Evolutionary conservation across 2,888 invertebrate genomes (phyloP), one percentile per base, ranked within the genome.

Genomic region (Pachymerium ferrugineum): DNA sequence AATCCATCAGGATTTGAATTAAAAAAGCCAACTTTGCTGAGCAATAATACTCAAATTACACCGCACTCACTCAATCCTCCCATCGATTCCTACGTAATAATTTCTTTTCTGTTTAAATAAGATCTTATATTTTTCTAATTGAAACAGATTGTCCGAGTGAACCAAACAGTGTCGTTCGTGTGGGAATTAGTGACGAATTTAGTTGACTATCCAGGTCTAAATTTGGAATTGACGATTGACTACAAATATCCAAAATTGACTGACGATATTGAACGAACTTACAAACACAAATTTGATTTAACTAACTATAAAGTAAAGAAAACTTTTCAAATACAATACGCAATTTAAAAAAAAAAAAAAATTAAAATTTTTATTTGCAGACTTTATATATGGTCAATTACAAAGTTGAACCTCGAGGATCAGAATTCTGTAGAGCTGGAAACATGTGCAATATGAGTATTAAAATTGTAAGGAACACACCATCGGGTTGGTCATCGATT

Each of bases 371-470:
- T 78, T 78, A 77, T 77, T 84, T 85, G 62, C 82, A 89, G 84
- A 96, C 96, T 4, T 84, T 94, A 78, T 95, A 93, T 81, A 89
- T 90, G 76, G 88, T 95, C 75, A 88, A 88, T 76, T 90, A 91
- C 0, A 87, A 87, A 78, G 86, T 96, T 77, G 92, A 93, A 81
- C 90, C 93, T 0, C 89, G 90, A 80, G 89, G 91, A 0, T 87
- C 86, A 29, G 95, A 96, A 80, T 90, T 94, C 80, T 95, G 94
- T 81, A 89, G 94, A 73, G 91, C 93, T 54, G 93, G 94, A 76
- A 90, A 91, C 76, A 90, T 94, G 81, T 95, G 95, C 72, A 78
- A 79, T 69, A 77, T 83, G 74, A 79, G 80, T 70, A 79, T 83
- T 33, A 77, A 76, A 16, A 78, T 81, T 33, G 76, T 75, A 8